phyloP scores from a whole-genome alignment of 2,888 invertebrate species.

The Coleophora flavipennella region DNA sequence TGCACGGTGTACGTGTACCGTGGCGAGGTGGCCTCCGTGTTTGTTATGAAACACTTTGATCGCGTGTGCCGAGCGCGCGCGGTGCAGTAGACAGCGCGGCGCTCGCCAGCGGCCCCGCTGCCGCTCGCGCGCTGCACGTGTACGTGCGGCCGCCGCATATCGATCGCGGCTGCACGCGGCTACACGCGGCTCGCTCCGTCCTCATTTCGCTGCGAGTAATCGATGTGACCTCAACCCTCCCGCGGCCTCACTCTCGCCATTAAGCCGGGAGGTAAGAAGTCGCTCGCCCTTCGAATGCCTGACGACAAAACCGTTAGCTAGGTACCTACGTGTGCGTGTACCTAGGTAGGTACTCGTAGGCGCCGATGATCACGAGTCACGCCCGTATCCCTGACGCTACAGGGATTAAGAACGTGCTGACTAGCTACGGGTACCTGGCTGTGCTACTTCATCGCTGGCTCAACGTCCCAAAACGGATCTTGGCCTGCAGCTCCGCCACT shows the following conservation, averaged over 20 bases:
- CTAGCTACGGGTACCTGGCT: too few relatives aligned
- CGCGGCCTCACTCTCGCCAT: constrained; percentile 4
- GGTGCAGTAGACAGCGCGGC: constrained; percentile 2
- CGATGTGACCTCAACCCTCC: constrained; percentile 12
- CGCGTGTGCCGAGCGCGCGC: constrained; percentile 6
- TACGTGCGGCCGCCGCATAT: constrained; percentile 2
- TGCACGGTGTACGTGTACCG: background rate
- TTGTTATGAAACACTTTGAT: background rate
- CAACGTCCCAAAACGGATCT: too few relatives aligned
- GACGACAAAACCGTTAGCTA: background rate
- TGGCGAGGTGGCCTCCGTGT: background rate
- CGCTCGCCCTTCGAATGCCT: background rate
- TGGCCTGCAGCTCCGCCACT: too few relatives aligned
- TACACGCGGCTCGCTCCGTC: constrained; percentile 5
- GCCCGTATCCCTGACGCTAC: too few relatives aligned
- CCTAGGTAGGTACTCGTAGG: too few relatives aligned
- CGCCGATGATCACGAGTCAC: too few relatives aligned
- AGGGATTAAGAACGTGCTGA: too few relatives aligned
- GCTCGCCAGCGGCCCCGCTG: constrained; percentile 1
- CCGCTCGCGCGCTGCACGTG: background rate
- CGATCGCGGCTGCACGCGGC: constrained; percentile 1
- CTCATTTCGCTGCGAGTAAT: constrained; percentile 5
- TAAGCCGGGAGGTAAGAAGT: background rate
- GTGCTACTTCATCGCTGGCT: too few relatives aligned
- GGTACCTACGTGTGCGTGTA: background rate